These are phyloP conservation scores for Chrysomallon squamiferum DNA, from an alignment of 1,140 invertebrate species.

Conservation along the genomic window DNA sequence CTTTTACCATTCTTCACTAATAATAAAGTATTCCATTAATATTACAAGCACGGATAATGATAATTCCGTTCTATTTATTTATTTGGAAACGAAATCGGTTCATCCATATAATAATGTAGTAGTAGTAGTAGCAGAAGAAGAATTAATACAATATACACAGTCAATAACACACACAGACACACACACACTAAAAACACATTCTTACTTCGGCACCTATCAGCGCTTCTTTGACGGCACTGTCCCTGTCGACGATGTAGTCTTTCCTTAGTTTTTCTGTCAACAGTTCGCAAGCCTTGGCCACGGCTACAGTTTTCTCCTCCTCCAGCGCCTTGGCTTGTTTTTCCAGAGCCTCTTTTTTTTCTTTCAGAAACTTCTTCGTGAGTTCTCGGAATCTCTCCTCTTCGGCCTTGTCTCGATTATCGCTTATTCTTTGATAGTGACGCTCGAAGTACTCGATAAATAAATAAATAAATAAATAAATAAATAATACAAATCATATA, in stretches of 20 bases:
- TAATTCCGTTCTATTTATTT: no score
- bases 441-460: constrained; percentile 50
- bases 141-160: background rate
- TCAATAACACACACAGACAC: background rate
- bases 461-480: background rate
- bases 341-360: constrained; percentile 53
- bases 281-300: constrained; percentile 44
- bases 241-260: constrained; percentile 48
- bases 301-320: constrained; percentile 38
- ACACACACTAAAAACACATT: background rate
- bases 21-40: no score
- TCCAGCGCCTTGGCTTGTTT: constrained; percentile 52
- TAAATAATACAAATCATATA: background rate
- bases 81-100: no score
- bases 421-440: constrained; percentile 46
- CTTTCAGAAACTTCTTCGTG: constrained; percentile 47
- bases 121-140: no score
- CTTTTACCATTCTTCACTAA: no score
- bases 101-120: no score
- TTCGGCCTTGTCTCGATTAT: constrained; percentile 54
- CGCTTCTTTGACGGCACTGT: constrained; percentile 45
- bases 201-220: constrained; percentile 47
- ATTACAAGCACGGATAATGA: background rate
- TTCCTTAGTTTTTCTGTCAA: constrained; percentile 35
- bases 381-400: constrained; percentile 53